Percentiles rank a stretch among this genome's conserved stretches.
These are phyloP conservation scores for Stramonita haemastoma DNA, from an alignment of 2,888 invertebrate genomes.

Conservation along the genomic window DNA sequence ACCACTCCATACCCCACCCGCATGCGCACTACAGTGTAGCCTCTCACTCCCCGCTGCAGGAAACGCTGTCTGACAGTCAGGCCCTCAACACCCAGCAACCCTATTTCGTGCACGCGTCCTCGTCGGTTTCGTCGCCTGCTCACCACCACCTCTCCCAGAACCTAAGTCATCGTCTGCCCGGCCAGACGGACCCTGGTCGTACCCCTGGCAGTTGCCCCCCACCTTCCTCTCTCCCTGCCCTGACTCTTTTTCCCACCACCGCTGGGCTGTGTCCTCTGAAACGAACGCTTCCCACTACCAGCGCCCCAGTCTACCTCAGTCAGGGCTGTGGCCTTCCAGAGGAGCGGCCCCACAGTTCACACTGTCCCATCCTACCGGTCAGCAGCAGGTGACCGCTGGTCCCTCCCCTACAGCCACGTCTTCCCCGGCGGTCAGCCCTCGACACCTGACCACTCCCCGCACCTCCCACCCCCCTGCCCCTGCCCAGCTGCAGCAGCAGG, in stretches of 20 bases:
- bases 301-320: background rate
- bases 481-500: background rate
- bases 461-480: background rate
- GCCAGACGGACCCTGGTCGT: background rate
- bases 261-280: background rate
- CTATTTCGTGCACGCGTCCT: background rate
- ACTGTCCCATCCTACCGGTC: conserved; percentile 1
- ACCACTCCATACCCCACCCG: background rate
- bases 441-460: background rate
- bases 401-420: background rate
- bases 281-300: background rate
- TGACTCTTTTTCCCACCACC: background rate
- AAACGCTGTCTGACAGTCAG: background rate
- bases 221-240: background rate
- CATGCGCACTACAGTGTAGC: conserved; percentile 16
- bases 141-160: background rate
- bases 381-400: background rate
- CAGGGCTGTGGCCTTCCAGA: background rate
- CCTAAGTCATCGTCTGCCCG: background rate
- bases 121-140: background rate
- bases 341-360: background rate
- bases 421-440: background rate
- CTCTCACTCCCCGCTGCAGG: conserved; percentile 2
- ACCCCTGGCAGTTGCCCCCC: background rate
- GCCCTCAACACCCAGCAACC: background rate